Evolutionary conservation across 2,888 invertebrate genomes (phyloP).

Genomic region (Sphaerophoria rueppellii): DNA sequence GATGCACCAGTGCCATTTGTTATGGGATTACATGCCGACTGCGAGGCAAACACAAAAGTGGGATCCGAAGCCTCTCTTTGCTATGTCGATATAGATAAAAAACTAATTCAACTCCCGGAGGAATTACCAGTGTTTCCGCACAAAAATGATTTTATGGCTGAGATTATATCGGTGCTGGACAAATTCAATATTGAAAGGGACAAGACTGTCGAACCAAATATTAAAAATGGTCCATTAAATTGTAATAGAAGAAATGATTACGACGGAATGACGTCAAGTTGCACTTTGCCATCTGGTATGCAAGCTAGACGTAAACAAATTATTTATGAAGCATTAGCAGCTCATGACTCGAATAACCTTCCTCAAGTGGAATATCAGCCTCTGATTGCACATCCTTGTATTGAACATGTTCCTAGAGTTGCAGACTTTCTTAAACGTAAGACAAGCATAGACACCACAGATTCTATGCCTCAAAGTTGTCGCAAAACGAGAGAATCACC

Average conservation of each 20-base stretch:
- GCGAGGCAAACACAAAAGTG: conserved; percentile 85
- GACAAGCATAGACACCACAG: conserved; percentile 80
- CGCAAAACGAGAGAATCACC: conserved; percentile 67
- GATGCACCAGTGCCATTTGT: conserved; percentile 99
- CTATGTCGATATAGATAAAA: conserved; percentile 97
- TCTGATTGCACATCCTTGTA: conserved; percentile 80
- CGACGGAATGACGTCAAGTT: conserved; percentile 91
- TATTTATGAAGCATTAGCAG: conserved; percentile 85
- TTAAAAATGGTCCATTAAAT: conserved; percentile 76
- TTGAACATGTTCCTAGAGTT: conserved; percentile 91
- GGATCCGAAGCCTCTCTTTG: conserved; percentile 94
- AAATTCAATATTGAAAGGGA: conserved; percentile 86
- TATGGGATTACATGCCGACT: conserved; percentile 92
- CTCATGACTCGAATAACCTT: conserved; percentile 64
- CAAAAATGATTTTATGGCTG: conserved; percentile 92
- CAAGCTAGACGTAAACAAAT: conserved; percentile 85
- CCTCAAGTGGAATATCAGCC: conserved; percentile 80
- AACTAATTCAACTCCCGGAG: conserved; percentile 95
- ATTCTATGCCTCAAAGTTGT: conserved; percentile 76
- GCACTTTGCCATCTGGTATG: conserved; percentile 87
- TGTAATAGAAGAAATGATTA: conserved; percentile 75
- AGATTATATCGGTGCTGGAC: conserved; percentile 89
- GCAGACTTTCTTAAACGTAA: conserved; percentile 94
- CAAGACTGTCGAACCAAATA: conserved; percentile 78
- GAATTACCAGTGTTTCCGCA: conserved; percentile 97